A percentile compares a stretch with the other conserved stretches of the same genome.
Evolutionary conservation across 2,797 vertebrate species (phyloP).

Genomic region (Rhinichthys osculus): DNA sequence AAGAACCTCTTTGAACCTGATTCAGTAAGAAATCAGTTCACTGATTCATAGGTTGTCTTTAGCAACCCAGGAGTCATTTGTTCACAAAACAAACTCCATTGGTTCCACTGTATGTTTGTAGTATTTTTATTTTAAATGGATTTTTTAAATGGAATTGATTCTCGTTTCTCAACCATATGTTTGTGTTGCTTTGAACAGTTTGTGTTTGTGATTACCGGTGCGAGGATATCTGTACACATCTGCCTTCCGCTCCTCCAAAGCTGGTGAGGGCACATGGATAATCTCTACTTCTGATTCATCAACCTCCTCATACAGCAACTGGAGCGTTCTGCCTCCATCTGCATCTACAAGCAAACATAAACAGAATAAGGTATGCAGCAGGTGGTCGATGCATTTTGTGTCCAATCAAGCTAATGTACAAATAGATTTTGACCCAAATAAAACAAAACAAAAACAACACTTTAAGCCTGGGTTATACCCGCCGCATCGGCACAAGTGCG

Average conservation of each 20-base stretch:
- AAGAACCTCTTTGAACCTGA: not conserved
- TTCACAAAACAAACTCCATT: not conserved
- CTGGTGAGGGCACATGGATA: slow-evolving; percentile 95
- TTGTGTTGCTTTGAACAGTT: not conserved
- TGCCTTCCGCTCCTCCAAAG: slow-evolving; percentile 94
- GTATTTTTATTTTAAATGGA: not conserved
- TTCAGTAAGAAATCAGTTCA: not conserved
- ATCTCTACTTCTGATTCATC: slow-evolving; percentile 97
- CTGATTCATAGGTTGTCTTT: not conserved
- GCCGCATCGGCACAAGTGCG: accelerated
- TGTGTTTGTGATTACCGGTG: slow-evolving; percentile 79
- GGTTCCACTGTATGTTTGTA: not conserved
- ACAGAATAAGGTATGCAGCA: not conserved
- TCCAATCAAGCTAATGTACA: not conserved
- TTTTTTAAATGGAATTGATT: not conserved
- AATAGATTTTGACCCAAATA: not conserved
- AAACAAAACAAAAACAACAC: not conserved
- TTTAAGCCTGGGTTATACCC: not conserved
- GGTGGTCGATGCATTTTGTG: not conserved
- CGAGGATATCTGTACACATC: slow-evolving; percentile 96
- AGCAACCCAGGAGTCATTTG: not conserved
- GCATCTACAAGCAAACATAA: slow-evolving; percentile 73
- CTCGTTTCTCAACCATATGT: not conserved
- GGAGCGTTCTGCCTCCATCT: slow-evolving; percentile 84
- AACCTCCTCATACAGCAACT: slow-evolving; percentile 94